A percentile compares a stretch with the other conserved stretches of the same genome.
Evolutionary conservation across 1,140 invertebrate genomes (phyloP).

Genomic region (Lordiphosa collinella): DNA sequence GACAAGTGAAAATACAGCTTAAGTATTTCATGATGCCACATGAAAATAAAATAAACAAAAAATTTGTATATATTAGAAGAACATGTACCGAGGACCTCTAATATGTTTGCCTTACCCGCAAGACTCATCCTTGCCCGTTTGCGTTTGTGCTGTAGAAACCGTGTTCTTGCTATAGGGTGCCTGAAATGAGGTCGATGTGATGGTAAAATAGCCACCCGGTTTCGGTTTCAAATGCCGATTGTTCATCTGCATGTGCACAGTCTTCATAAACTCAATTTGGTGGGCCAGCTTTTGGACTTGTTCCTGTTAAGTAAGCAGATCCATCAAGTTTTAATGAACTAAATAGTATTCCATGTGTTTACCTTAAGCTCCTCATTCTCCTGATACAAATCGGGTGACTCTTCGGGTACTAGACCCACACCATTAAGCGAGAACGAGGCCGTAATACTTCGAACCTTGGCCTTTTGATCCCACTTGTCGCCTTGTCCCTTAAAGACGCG

Average conservation of each 20-base stretch:
- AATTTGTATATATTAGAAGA: no score
- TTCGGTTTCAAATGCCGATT: constrained; percentile 92
- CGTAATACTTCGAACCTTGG: constrained; percentile 88
- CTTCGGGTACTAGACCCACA: constrained; percentile 87
- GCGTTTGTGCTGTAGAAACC: constrained; percentile 71
- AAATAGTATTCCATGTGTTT: no score
- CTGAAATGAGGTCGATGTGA: constrained; percentile 80
- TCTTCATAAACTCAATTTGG: constrained; percentile 95
- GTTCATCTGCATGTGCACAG: constrained; percentile 94
- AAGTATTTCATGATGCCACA: no score
- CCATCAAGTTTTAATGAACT: no score
- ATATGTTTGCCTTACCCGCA: constrained; percentile 38
- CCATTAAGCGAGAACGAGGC: constrained; percentile 92
- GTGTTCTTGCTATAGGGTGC: constrained; percentile 73
- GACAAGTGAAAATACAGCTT: no score
- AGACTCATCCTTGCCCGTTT: constrained; percentile 62
- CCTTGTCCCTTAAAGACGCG: constrained; percentile 90
- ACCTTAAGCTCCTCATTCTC: constrained; percentile 95
- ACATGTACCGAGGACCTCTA: no score
- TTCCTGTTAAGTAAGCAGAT: no score
- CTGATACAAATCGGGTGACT: constrained; percentile 90
- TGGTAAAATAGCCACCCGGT: constrained; percentile 88
- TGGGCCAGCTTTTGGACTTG: constrained; percentile 94
- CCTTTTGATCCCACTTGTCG: constrained; percentile 91
- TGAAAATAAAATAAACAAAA: no score